Evolutionary conservation across 2,797 vertebrate genomes (phyloP).

Genomic region (Semaprochilodus insignis): DNA sequence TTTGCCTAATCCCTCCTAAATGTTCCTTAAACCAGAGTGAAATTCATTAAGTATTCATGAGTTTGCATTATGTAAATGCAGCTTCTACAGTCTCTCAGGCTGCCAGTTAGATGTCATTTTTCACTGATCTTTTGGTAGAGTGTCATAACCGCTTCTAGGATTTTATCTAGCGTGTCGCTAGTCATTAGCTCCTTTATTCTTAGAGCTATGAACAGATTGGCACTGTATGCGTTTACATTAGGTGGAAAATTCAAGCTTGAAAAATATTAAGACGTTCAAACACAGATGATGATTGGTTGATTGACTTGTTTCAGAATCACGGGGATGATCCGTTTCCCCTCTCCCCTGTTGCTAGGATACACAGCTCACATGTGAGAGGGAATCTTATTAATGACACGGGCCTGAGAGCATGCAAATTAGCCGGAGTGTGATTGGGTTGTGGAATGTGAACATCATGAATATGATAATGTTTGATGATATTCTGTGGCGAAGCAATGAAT

Average conservation of each 20-base stretch:
- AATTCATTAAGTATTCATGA: conserved; percentile 42
- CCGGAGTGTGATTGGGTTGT: conserved; percentile 59
- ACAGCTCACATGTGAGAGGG: conserved; percentile 53
- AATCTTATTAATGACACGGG: conserved; percentile 62
- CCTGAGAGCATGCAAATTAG: conserved; percentile 60
- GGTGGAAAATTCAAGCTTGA: neutral
- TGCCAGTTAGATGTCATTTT: conserved; percentile 25
- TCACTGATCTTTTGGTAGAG: conserved; percentile 12
- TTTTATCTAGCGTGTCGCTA: conserved; percentile 35
- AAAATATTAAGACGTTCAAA: conserved; percentile 33
- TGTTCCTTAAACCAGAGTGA: conserved; percentile 52
- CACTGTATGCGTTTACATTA: conserved; percentile 8
- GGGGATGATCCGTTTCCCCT: conserved; percentile 50
- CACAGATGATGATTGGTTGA: conserved; percentile 42
- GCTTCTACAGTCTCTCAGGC: conserved; percentile 14
- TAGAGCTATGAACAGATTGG: conserved; percentile 5
- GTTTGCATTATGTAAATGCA: conserved; percentile 39
- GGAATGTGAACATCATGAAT: conserved; percentile 59
- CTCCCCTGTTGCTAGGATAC: conserved; percentile 64
- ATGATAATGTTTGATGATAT: conserved; percentile 55
- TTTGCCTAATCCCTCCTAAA: conserved; percentile 64
- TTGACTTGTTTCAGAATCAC: conserved; percentile 48
- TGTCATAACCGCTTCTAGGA: conserved; percentile 33
- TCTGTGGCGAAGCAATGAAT: conserved; percentile 47
- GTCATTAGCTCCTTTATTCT: conserved; percentile 11